Evolutionary conservation across 1,140 invertebrate species (phyloP), one percentile per base, ranked within the genome.

Genomic region (Nixonia krombeini): DNA sequence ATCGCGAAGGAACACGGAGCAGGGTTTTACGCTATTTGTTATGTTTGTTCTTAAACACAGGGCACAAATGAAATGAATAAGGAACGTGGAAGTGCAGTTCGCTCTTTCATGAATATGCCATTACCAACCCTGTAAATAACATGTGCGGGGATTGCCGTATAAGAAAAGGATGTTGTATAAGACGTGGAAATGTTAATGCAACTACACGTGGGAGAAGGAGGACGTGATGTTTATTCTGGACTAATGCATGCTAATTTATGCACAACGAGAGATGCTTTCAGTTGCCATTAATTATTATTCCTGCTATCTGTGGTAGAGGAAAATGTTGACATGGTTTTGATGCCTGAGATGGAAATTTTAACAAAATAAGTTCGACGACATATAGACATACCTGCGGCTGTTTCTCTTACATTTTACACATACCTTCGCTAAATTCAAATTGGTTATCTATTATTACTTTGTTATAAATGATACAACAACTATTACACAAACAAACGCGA

Each of bases 171-270:
- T 31, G 31, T 55, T 35, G 28, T 12, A 21, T 46, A 55, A 55
- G 52, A 46, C 18, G 28, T 17, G 13, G 28, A 38, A 21, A 37
- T 21, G 52, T 55, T 45, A 55, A 46, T 46, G 23, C 13, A 55
- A 55, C 33, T 37, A 37, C 38, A 31, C 53, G 8, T 15, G 25
- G 15, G 16, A 53, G 44, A 23, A 25, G 44, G 12, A 47, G 26
- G 42, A 53, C 56, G 52, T 58, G 40, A 56, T 66, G 57, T 63
- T 74, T 71, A 74, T 71, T 72, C 62, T 57, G 41, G 38, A 45
- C 49, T 59, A 44, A 73, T 71, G 51, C 33, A 70, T 56, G 58
- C 50, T 73, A 69, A 73, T 70, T 31, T 59, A 72, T 69, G 63
- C 71, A 37, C 51, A 28, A 15, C 26, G 37, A 46, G 45, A 47